Evolutionary conservation across 1,140 invertebrate species (phyloP), one percentile per base, ranked within the genome.

Genomic region (Euwallacea similis): DNA sequence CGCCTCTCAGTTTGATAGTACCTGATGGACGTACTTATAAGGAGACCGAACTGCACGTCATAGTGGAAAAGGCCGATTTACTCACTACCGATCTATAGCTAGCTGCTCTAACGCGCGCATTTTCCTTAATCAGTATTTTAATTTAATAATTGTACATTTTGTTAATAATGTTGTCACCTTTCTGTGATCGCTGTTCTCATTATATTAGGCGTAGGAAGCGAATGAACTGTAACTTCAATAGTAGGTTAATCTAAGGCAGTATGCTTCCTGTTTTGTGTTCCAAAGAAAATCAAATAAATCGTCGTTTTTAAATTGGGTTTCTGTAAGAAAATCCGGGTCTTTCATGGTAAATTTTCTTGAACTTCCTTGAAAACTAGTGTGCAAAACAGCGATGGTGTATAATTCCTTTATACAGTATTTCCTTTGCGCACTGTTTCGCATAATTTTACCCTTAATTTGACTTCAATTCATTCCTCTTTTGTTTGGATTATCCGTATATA

Each of bases 11-110:
- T 15, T 84, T 93, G 80, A 89, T 93, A 42, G 86, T 93, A 71
- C 92, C 92, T 0, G 91, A 93, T 66, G 89, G 90, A 1, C 87
- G 90, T 77, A 89, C 91, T 10, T 94, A 94, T 81, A 86, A 88
- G 76, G 91, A 94, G 81, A 93, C 91, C 3, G 92, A 94, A 81
- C 87, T 94, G 76, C 90, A 93, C 80, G 90, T 93, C 74, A 89
- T 93, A 78, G 89, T 93, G 60, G 92, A 94, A 84, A 89, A 89
- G 77, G 89, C 91, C 8, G 89, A 92, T 79, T 87, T 93, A 21
- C 83, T 93, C 42, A 92, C 90, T 21, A 92, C 91, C 59, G 89
- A 92, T 80, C 87, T 92, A 81, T 92, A 84, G 87, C 16, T 16
- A 58, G 7, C n/a, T n/a, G n/a, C 21, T 33, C 4, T 33, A 33